Conservation (phyloP, 2,797 vertebrate genomes). For the Acanthurus tractus region DNA sequence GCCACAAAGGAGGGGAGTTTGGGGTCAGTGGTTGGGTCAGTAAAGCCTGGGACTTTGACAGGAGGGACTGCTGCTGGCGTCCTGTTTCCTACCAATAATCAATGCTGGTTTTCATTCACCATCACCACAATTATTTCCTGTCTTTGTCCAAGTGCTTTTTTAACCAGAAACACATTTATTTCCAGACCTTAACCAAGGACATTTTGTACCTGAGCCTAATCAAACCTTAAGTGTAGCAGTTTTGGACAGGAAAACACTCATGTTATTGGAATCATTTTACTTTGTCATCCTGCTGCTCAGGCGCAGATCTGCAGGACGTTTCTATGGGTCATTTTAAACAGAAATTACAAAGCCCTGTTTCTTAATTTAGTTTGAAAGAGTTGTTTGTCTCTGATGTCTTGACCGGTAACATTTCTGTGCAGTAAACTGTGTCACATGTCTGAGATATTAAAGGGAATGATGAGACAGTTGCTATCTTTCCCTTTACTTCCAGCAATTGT, state of each 20-base stretch:
- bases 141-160: not conserved
- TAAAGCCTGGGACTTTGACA: not conserved
- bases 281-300: no score
- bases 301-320: no score
- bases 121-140: not conserved
- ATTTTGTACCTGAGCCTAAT: not conserved
- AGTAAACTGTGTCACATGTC: not conserved
- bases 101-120: not conserved
- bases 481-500: conserved; percentile 25
- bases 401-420: no score
- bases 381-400: no score
- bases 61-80: not conserved
- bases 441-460: conserved; percentile 30
- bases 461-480: conserved; percentile 9
- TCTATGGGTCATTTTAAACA: not conserved
- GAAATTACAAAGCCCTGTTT: no score
- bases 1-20: not conserved
- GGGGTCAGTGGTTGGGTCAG: not conserved
- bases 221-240: not conserved
- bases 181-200: not conserved
- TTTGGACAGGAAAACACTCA: no score
- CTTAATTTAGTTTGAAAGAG: no score
- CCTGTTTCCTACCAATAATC: not conserved
- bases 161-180: not conserved
- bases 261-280: no score